Evolutionary conservation across 2,888 invertebrate species (phyloP), one percentile per base, ranked within the genome.

Genomic region (Philereme transversata): DNA sequence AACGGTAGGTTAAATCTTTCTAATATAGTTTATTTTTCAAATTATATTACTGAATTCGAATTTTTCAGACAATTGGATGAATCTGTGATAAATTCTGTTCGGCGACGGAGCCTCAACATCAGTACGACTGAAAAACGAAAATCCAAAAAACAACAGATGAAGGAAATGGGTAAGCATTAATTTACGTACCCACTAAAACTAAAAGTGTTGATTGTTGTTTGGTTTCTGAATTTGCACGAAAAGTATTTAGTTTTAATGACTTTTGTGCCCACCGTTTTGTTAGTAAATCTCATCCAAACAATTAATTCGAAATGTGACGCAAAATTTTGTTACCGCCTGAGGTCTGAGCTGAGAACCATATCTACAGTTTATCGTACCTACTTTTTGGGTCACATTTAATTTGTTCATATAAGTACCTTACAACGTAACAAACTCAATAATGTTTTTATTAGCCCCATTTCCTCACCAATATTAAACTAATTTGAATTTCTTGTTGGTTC

Each of bases 41-140:
- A 22, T 22, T 22, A 2, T 22, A 22, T 22, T 22, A 22, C 1
- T 3, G 7, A 8, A 6, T 40, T 40, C 0, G 0, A 40, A 40
- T 6, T 6, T 40, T 84, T 78, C 71, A 93, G 95, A 38, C 93
- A 95, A 82, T 86, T 95, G 56, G 95, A 96, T 75, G 95, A 95
- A 71, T 94, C 94, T 5, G 87, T 94, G 67, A 94, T 97, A 71
- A 96, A 95, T 85, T 96, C 96, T 1, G 93, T 97, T 47, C 93
- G 96, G 57, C 95, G 84, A 56, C 81, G 91, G 72, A 88, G 85
- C 64, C 73, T 85, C 4, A 87, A 83, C 65, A 64, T 87, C 55
- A 90, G 94, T 57, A 82, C 88, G 0, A 94, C 95, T 48, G 97
- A 96, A 73, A 91, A 96, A 57, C 93, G 98, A 68, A 97, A 97